Conservation (phyloP, 1,140 invertebrate species). For the Pseudobourletiella spinata region DNA sequence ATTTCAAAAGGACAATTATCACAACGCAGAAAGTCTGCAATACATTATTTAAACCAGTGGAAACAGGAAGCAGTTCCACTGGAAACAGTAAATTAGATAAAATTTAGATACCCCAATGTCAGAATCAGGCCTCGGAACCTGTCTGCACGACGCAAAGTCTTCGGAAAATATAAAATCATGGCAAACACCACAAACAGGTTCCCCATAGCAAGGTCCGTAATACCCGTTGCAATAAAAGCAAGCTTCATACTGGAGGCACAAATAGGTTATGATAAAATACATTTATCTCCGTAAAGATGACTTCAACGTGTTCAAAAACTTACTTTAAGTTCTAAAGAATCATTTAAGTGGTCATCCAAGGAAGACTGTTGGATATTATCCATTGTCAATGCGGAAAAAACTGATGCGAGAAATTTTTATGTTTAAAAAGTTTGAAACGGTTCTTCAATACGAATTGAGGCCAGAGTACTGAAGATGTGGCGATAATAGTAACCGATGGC, state of each 20-base stretch:
- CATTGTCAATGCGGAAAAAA: too few relatives aligned
- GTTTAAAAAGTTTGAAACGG: too few relatives aligned
- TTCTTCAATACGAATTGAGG: too few relatives aligned
- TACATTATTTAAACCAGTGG: too few relatives aligned
- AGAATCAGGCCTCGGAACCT: constrained; percentile 39
- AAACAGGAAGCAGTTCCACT: too few relatives aligned
- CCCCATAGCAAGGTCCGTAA: constrained; percentile 81
- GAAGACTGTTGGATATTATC: constrained; percentile 13
- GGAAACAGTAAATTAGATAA: too few relatives aligned
- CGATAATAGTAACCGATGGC: too few relatives aligned
- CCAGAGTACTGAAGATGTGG: too few relatives aligned
- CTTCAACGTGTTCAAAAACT: too few relatives aligned
- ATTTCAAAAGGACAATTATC: background rate
- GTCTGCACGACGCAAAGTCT: constrained; percentile 51
- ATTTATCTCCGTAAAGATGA: background rate
- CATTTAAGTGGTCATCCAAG: constrained; percentile 21
- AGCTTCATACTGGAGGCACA: constrained; percentile 45
- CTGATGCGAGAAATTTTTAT: too few relatives aligned
- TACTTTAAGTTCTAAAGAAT: constrained; percentile 17
- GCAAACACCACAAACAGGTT: constrained; percentile 85
- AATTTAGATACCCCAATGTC: constrained; percentile 12
- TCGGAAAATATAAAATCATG: constrained; percentile 82
- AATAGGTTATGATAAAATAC: background rate
- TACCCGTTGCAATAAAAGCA: constrained; percentile 84
- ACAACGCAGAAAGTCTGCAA: too few relatives aligned